Evolutionary conservation across 1,140 invertebrate genomes (phyloP).

Genomic region (Cheumatopsyche charites): DNA sequence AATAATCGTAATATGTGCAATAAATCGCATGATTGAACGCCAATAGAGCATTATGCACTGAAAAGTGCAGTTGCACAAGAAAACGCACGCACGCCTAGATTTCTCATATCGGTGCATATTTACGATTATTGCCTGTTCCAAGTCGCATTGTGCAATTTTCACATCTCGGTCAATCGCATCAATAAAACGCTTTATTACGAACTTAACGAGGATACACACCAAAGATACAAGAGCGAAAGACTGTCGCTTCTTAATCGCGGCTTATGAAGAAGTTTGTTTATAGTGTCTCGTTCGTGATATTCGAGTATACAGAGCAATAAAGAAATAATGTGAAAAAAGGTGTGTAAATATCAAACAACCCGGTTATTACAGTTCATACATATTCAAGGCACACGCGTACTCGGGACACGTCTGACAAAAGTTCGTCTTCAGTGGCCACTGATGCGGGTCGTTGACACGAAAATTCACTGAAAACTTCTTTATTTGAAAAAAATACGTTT

Average conservation of each 20-base stretch:
- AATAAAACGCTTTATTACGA: too few species aligned
- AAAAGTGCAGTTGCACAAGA: not conserved
- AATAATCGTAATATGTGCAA: not conserved
- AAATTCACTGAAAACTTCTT: not conserved
- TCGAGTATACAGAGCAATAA: not conserved
- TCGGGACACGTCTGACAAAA: constrained; percentile 4
- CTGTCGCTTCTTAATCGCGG: not conserved
- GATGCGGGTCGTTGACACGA: constrained; percentile 2
- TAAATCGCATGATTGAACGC: constrained; percentile 1
- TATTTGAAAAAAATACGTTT: not conserved
- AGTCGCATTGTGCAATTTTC: not conserved
- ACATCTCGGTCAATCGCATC: not conserved
- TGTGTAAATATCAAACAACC: constrained; percentile 23
- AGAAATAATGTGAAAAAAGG: constrained; percentile 8
- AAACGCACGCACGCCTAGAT: too few species aligned
- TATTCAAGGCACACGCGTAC: constrained; percentile 19
- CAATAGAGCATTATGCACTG: not conserved
- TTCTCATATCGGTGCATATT: not conserved
- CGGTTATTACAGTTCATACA: constrained; percentile 22
- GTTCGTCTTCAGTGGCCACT: not conserved
- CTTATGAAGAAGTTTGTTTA: constrained; percentile 3
- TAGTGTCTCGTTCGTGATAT: too few species aligned
- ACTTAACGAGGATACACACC: too few species aligned
- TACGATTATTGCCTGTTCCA: not conserved
- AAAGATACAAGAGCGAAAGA: too few species aligned